Evolutionary conservation across 2,113 vertebrate species (phyloP).

Genomic region (Heterotis niloticus): DNA sequence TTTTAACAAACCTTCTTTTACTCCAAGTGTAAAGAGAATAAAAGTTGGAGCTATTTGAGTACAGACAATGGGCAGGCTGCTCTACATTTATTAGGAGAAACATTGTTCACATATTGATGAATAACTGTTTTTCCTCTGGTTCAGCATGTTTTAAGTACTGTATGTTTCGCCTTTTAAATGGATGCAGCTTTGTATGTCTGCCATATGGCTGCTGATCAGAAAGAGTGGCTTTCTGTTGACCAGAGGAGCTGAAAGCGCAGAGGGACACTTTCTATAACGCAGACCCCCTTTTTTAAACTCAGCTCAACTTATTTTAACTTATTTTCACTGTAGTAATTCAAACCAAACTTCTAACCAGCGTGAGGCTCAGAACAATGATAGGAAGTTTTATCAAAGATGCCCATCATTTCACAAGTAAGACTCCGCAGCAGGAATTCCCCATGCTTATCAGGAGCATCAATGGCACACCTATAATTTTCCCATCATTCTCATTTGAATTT

Average conservation of each 20-base stretch:
- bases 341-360: slow-evolving; percentile 26
- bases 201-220: slow-evolving; percentile 29
- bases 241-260: background rate
- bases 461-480: no score
- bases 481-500: no score
- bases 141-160: slow-evolving; percentile 11
- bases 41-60: background rate
- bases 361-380: background rate
- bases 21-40: background rate
- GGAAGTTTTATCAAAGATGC: no score
- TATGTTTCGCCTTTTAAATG: slow-evolving; percentile 19
- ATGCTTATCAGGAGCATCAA: no score
- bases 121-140: slow-evolving; percentile 43
- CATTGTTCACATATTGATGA: slow-evolving; percentile 62
- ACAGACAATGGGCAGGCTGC: slow-evolving; percentile 10
- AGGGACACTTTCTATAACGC: background rate
- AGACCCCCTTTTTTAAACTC: slow-evolving; percentile 1
- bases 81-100: slow-evolving; percentile 26
- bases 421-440: no score
- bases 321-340: slow-evolving; percentile 35
- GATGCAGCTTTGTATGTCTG: slow-evolving; percentile 16
- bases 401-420: no score
- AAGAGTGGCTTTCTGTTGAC: slow-evolving; percentile 17
- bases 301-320: slow-evolving; percentile 51
- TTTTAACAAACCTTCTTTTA: background rate